A percentile compares a stretch with the other conserved stretches of the same genome.
phyloP scores from a whole-genome alignment of 30 jellyfish, hydroid and myxozoan species.

The Hydractinia symbiolongicarpus region DNA sequence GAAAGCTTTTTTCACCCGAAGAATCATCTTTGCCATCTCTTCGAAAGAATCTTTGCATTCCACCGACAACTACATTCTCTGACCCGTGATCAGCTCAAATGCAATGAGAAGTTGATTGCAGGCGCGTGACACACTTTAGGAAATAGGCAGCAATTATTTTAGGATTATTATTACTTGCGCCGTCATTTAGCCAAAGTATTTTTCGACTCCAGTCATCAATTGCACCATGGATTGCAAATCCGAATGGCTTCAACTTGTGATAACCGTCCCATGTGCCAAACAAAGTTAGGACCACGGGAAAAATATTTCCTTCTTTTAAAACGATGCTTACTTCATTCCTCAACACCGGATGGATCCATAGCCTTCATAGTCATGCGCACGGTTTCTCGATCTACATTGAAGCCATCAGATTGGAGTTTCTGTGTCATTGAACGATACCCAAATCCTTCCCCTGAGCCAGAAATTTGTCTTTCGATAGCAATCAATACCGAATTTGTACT shows the following conservation, averaged over 20 bases:
- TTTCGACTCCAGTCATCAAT: slow-evolving; percentile 39
- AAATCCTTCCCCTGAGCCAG: not conserved
- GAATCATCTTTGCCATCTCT: slow-evolving; percentile 4
- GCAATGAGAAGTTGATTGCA: slow-evolving; percentile 12
- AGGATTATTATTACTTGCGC: slow-evolving; percentile 32
- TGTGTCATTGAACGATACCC: slow-evolving; percentile 38
- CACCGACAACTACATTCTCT: slow-evolving; percentile 39
- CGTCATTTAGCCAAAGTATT: slow-evolving; percentile 40
- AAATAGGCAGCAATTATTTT: slow-evolving; percentile 25
- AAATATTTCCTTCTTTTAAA: slow-evolving; percentile 23
- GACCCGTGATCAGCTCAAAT: slow-evolving; percentile 37
- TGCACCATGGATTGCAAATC: slow-evolving; percentile 28
- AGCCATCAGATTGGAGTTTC: slow-evolving; percentile 21
- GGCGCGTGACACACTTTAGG: slow-evolving; percentile 17
- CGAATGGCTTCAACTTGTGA: slow-evolving; percentile 37
- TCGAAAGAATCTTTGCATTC: slow-evolving; percentile 37
- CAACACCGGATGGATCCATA: slow-evolving; percentile 46
- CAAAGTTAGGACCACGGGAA: slow-evolving; percentile 31
- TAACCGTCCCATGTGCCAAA: slow-evolving; percentile 53
- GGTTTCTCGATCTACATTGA: slow-evolving; percentile 34
- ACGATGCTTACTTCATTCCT: slow-evolving; percentile 23
- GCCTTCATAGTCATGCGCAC: slow-evolving; percentile 24
- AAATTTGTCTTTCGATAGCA: too few species aligned
- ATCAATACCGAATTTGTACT: too few species aligned
- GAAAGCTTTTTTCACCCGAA: slow-evolving; percentile 15